phyloP scores from a whole-genome alignment of 2,113 vertebrate genomes.

The Reinhardtius hippoglossoides region DNA sequence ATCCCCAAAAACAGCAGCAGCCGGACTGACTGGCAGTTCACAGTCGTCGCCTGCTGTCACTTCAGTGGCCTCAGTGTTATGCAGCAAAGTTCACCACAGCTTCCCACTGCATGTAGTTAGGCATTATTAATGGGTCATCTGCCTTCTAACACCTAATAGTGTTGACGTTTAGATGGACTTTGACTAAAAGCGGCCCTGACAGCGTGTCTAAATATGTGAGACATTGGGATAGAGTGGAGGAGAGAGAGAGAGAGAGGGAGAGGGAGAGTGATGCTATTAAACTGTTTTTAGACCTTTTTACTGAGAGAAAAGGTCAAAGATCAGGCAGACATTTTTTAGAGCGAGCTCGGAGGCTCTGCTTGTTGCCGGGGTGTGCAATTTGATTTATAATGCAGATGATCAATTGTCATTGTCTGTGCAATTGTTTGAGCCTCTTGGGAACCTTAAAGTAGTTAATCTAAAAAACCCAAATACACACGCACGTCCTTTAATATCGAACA shows the following conservation, averaged over 20 bases:
- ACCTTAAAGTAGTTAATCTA: background rate
- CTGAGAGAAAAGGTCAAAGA: conserved; percentile 38
- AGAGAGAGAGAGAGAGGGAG: background rate
- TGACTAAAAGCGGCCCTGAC: conserved; percentile 59
- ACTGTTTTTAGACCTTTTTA: conserved; percentile 40
- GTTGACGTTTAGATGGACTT: conserved; percentile 58
- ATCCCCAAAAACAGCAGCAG: conserved; percentile 39
- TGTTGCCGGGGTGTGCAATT: conserved; percentile 19
- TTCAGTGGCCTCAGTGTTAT: conserved; percentile 39
- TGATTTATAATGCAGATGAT: conserved; percentile 10
- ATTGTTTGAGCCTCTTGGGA: background rate
- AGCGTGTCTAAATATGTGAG: conserved; percentile 61
- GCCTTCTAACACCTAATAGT: conserved; percentile 60
- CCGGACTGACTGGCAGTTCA: conserved; percentile 38
- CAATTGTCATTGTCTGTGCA: conserved; percentile 16
- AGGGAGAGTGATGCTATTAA: conserved; percentile 1
- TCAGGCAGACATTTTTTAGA: conserved; percentile 4
- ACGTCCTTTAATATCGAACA: background rate
- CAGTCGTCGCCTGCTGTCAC: conserved; percentile 38
- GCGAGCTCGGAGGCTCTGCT: conserved; percentile 14
- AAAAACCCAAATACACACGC: background rate
- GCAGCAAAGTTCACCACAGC: conserved; percentile 33
- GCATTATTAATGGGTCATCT: conserved; percentile 58
- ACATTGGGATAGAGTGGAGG: background rate
- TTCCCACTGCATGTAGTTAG: conserved; percentile 18